Evolutionary conservation across 2,797 vertebrate genomes (phyloP), one percentile per base, ranked within the genome.

Genomic region (Coluber constrictor): DNA sequence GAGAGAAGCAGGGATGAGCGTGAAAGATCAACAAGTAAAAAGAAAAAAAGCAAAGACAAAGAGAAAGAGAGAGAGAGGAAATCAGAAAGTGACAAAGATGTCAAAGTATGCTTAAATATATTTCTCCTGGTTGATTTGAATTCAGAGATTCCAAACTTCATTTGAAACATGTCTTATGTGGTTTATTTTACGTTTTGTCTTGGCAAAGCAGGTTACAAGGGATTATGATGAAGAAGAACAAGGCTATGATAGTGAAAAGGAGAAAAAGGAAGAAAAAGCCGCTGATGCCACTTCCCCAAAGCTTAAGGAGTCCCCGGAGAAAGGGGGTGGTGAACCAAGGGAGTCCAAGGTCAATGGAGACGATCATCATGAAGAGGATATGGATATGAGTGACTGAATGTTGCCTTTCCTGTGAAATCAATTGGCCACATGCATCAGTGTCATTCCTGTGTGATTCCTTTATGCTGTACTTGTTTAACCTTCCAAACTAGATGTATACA

Each of bases 181-280:
- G 47, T 91, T 89, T 89, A 37, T n/a, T 93, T 96, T 47, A 56
- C 1, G 94, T 96, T 93, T 97, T 94, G 94, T 95, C 93, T 93
- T n/a, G 90, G 96, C 96, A 96, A 97, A 97, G 95, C 98, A 99
- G 99, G 99, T 99, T 96, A 99, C 99, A 74, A 98, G 99, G 95
- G 98, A 99, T 96, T 99, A 99, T 1, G 99, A 99, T 0, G 99
- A 99, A 96, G 99, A 99, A 94, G 99, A 99, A 83, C 99, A 99
- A 94, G 99, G 99, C 3, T 99, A 99, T 0, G 99, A 99, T 98
- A 99, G 99, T 54, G 99, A 99, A 93, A 99, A 99, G 66, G 99
- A 99, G 94, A 98, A 98, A 9, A 98, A 97, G 94, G 97, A 98
- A 25, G 98, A 98, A 89, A 98, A 98, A 96, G 98, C 91, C 61